phyloP scores from a whole-genome alignment of 1,140 invertebrate species.

The Dendrolimus punctatus region DNA sequence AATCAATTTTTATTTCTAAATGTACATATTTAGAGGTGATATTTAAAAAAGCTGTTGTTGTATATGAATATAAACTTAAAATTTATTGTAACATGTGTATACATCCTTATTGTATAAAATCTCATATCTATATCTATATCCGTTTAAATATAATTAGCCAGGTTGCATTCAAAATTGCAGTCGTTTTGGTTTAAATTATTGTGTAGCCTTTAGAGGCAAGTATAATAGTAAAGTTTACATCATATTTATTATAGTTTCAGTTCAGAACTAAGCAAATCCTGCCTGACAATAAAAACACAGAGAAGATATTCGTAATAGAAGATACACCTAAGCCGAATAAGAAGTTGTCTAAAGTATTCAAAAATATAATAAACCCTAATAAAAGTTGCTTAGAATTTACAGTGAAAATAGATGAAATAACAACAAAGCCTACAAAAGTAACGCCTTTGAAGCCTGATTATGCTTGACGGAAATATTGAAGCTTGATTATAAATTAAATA shows the following conservation, averaged over 20 bases:
- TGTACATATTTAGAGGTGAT: too few species aligned
- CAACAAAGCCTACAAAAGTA: constrained; percentile 54
- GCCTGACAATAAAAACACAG: constrained; percentile 30
- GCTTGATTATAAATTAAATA: neutral
- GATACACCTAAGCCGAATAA: constrained; percentile 35
- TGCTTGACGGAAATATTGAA: constrained; percentile 3
- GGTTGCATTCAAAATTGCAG: too few species aligned
- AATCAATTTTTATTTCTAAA: too few species aligned
- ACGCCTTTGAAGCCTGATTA: constrained; percentile 47
- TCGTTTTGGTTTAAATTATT: neutral
- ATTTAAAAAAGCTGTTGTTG: too few species aligned
- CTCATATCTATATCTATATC: too few species aligned
- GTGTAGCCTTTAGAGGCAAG: too few species aligned
- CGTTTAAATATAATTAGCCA: too few species aligned
- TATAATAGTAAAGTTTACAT: neutral
- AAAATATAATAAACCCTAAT: constrained; percentile 54
- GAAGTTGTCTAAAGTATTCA: constrained; percentile 39
- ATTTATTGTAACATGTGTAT: too few species aligned
- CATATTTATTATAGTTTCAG: constrained; percentile 20
- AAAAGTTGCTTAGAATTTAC: constrained; percentile 49
- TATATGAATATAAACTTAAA: too few species aligned
- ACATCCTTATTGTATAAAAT: too few species aligned
- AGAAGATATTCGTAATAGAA: constrained; percentile 54
- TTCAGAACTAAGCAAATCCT: constrained; percentile 22
- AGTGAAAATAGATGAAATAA: constrained; percentile 43